A percentile compares a stretch with the other conserved stretches of the same genome.
Conservation (phyloP, 2,888 invertebrate genomes). For the Ophion ellenae region DNA sequence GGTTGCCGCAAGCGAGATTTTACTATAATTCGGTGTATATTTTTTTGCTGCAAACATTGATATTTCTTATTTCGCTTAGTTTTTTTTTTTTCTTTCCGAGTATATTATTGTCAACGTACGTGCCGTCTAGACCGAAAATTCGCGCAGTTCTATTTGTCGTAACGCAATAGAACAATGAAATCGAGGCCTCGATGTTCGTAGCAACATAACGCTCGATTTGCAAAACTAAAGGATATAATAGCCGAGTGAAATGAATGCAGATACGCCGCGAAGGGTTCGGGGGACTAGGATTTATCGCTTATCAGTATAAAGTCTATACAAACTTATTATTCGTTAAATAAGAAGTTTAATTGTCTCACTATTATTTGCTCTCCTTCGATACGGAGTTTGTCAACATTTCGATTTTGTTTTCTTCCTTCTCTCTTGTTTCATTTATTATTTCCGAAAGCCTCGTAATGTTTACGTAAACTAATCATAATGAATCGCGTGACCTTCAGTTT, state of each 20-base stretch:
- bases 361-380: slow-evolving; percentile 54
- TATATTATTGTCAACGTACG: slow-evolving; percentile 60
- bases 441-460: slow-evolving; percentile 50
- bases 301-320: slow-evolving; percentile 64
- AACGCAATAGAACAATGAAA: slow-evolving; percentile 18
- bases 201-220: slow-evolving; percentile 29
- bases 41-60: not conserved
- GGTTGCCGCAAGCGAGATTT: slow-evolving; percentile 18
- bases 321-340: slow-evolving; percentile 60
- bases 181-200: slow-evolving; percentile 48
- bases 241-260: slow-evolving; percentile 44
- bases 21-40: not conserved
- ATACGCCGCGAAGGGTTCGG: slow-evolving; percentile 31
- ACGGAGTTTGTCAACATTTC: slow-evolving; percentile 59
- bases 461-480: slow-evolving; percentile 25
- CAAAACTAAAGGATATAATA: not conserved
- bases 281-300: slow-evolving; percentile 64
- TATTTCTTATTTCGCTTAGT: not conserved
- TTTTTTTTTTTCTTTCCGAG: slow-evolving; percentile 12
- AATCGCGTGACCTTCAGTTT: slow-evolving; percentile 53
- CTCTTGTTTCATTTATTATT: slow-evolving; percentile 20
- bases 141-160: slow-evolving; percentile 37
- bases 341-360: slow-evolving; percentile 59
- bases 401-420: slow-evolving; percentile 9
- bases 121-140: slow-evolving; percentile 44